A percentile compares a stretch with the other conserved stretches of the same genome.
Conservation (phyloP, 2,797 vertebrate genomes). For the Onychomys torridus region DNA sequence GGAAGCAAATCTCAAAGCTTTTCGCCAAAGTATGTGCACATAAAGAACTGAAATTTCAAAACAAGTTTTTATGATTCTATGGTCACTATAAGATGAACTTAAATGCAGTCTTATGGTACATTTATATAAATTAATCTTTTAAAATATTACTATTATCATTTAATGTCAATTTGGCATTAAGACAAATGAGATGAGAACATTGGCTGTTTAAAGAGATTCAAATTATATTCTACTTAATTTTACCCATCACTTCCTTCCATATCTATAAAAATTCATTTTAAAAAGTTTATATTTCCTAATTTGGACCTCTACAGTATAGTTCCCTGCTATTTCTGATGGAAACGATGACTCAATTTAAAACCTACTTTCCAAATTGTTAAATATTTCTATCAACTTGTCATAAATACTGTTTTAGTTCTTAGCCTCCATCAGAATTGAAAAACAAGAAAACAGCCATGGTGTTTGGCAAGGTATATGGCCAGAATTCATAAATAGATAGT, state of each 20-base stretch:
- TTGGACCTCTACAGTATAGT: neutral
- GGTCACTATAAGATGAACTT: neutral
- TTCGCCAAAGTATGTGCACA: neutral
- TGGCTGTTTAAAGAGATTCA: neutral
- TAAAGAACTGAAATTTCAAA: neutral
- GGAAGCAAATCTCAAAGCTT: neutral
- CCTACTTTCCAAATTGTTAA: neutral
- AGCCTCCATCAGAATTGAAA: neutral
- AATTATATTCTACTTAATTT: neutral
- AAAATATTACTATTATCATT: neutral
- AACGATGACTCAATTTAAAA: constrained; percentile 13
- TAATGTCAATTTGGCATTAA: neutral
- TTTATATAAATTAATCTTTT: neutral
- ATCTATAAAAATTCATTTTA: neutral
- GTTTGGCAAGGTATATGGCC: neutral
- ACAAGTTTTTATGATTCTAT: neutral
- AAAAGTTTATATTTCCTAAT: neutral
- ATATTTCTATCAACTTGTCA: neutral
- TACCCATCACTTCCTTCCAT: neutral
- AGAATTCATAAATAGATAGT: constrained; percentile 17
- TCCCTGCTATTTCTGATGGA: neutral
- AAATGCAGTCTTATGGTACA: neutral
- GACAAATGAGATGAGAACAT: neutral
- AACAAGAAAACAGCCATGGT: neutral
- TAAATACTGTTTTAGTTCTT: neutral